These are phyloP conservation scores for Abrostola triplasia DNA, from an alignment of 2,888 invertebrate genomes.

Conservation along the genomic window DNA sequence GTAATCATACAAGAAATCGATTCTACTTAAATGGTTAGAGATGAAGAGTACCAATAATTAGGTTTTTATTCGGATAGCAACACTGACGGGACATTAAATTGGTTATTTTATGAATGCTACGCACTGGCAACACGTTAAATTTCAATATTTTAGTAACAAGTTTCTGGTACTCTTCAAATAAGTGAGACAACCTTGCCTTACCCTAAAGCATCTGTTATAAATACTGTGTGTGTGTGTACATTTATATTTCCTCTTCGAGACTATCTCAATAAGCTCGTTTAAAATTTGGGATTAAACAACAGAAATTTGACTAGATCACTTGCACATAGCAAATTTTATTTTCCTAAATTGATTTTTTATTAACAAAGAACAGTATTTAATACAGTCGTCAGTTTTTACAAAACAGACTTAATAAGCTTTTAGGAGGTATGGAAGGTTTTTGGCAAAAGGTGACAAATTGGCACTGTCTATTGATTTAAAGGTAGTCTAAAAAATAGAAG, in stretches of 20 bases:
- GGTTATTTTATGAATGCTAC: neutral
- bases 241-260: neutral
- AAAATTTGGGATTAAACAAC: no score
- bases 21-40: conserved; percentile 4
- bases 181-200: conserved; percentile 8
- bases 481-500: no score
- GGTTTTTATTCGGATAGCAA: neutral
- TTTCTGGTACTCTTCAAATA: conserved; percentile 15
- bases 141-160: neutral
- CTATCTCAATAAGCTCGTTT: no score
- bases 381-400: conserved; percentile 11
- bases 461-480: conserved; percentile 25
- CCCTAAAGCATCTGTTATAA: conserved; percentile 18
- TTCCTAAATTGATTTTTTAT: no score
- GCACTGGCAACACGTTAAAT: neutral
- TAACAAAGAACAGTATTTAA: conserved; percentile 10
- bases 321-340: no score
- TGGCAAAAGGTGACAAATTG: conserved; percentile 28
- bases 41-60: conserved; percentile 26
- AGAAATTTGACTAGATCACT: no score
- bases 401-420: conserved; percentile 2
- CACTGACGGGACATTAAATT: neutral
- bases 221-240: neutral
- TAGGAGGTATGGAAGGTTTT: conserved; percentile 16
- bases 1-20: conserved; percentile 5